A percentile compares a stretch with the other conserved stretches of the same genome.
phyloP scores from a whole-genome alignment of 1,140 invertebrate genomes.

The Notospermus geniculatus region DNA sequence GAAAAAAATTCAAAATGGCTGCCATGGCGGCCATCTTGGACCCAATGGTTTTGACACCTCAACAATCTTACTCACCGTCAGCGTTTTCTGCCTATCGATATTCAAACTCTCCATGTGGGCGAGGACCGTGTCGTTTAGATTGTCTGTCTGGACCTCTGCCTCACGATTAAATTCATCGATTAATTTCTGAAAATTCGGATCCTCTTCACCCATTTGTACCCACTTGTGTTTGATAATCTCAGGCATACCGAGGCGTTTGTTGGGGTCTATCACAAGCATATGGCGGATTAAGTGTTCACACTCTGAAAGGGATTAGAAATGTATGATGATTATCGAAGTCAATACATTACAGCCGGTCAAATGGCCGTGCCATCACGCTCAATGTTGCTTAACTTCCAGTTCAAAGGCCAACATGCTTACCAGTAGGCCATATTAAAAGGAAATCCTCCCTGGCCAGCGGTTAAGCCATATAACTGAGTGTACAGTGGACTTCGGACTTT shows the following conservation, averaged over 20 bases:
- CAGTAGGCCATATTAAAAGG: no score
- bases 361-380: no score
- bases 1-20: no score
- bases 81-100: slow-evolving; percentile 80
- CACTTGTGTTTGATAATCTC: slow-evolving; percentile 83
- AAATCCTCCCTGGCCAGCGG: no score
- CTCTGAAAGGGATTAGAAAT: slow-evolving; percentile 60
- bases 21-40: no score
- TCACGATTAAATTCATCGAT: slow-evolving; percentile 22
- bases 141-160: slow-evolving; percentile 37
- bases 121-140: slow-evolving; percentile 80
- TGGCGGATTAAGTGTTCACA: slow-evolving; percentile 88
- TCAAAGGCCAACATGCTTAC: no score
- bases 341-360: no score
- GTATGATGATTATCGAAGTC: background rate
- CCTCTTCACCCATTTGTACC: slow-evolving; percentile 66
- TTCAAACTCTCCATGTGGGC: slow-evolving; percentile 88
- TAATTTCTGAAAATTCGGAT: slow-evolving; percentile 44
- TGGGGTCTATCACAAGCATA: slow-evolving; percentile 86
- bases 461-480: no score
- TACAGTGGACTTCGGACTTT: no score
- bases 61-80: slow-evolving; percentile 64
- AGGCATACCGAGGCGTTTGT: slow-evolving; percentile 73
- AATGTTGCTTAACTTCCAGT: no score
- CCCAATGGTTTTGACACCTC: no score